Conservation (phyloP, 2,113 vertebrate genomes). For the Platysteira castanea region DNA sequence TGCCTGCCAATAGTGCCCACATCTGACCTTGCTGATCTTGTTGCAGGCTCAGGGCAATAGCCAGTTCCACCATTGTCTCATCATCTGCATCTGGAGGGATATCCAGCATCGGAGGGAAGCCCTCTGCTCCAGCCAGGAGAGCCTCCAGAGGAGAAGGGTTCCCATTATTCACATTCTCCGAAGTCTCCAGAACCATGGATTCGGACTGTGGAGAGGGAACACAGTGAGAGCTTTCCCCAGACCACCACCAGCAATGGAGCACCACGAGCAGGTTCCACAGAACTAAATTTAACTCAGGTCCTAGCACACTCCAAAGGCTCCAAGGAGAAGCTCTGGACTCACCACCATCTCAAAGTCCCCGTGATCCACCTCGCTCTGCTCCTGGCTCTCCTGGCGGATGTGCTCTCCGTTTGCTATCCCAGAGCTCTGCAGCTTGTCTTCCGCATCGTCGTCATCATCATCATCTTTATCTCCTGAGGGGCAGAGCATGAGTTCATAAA, state of each 20-base stretch:
- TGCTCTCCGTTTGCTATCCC: conserved; percentile 86
- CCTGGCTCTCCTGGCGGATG: conserved; percentile 91
- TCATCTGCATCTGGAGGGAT: conserved; percentile 98
- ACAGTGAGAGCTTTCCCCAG: not conserved
- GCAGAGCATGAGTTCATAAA: conserved; percentile 34
- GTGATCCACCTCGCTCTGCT: conserved; percentile 94
- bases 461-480: conserved; percentile 95
- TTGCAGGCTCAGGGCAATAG: conserved; percentile 95
- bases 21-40: conserved; percentile 95
- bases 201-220: conserved; percentile 80
- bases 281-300: not conserved
- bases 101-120: conserved; percentile 97
- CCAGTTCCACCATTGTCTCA: conserved; percentile 98
- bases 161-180: conserved; percentile 94
- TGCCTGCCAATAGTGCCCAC: not conserved
- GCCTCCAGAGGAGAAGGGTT: conserved; percentile 97
- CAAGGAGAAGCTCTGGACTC: conserved; percentile 56
- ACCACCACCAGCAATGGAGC: not conserved
- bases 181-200: conserved; percentile 96
- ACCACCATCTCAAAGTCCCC: conserved; percentile 99
- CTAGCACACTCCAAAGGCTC: not conserved
- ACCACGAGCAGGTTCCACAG: not conserved
- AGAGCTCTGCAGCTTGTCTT: conserved; percentile 93
- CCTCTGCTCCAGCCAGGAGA: conserved; percentile 93
- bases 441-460: conserved; percentile 91